phyloP scores from a whole-genome alignment of 2,797 vertebrate genomes.

The Malurus leucopterus region DNA sequence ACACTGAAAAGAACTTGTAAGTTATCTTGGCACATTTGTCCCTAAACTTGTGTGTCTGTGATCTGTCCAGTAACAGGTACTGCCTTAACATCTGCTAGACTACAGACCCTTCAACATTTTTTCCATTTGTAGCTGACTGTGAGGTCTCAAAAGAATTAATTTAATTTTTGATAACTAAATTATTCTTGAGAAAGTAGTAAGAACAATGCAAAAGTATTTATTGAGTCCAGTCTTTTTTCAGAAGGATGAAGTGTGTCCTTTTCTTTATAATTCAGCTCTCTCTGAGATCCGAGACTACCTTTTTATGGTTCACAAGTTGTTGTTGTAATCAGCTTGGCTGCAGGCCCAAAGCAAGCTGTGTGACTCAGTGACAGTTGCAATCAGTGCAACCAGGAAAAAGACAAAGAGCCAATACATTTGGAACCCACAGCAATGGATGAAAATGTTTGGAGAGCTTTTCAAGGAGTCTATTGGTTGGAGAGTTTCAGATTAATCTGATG shows the following conservation, averaged over 20 bases:
- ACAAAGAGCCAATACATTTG: conserved; percentile 74
- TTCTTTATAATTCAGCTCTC: neutral
- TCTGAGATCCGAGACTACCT: conserved; percentile 62
- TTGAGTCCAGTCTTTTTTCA: neutral
- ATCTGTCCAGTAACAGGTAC: neutral
- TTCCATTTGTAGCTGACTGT: neutral
- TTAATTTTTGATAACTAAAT: neutral
- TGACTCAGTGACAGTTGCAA: conserved; percentile 78
- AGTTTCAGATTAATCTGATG: conserved; percentile 2
- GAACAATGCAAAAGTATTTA: neutral
- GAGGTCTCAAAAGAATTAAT: neutral
- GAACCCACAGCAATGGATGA: conserved; percentile 34
- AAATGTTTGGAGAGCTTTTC: conserved; percentile 37
- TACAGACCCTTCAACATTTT: neutral
- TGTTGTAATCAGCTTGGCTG: conserved; percentile 73
- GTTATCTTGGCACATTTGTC: neutral
- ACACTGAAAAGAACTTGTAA: neutral
- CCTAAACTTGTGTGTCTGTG: neutral
- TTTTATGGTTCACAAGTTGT: conserved; percentile 67
- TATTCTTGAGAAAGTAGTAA: neutral
- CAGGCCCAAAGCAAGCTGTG: conserved; percentile 67
- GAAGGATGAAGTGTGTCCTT: neutral
- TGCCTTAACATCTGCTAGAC: neutral
- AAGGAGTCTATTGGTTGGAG: conserved; percentile 31
- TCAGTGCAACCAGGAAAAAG: conserved; percentile 59